Base-by-base conservation (phyloP, 1,140 invertebrate species). In the Zaprionus taronus region DNA sequence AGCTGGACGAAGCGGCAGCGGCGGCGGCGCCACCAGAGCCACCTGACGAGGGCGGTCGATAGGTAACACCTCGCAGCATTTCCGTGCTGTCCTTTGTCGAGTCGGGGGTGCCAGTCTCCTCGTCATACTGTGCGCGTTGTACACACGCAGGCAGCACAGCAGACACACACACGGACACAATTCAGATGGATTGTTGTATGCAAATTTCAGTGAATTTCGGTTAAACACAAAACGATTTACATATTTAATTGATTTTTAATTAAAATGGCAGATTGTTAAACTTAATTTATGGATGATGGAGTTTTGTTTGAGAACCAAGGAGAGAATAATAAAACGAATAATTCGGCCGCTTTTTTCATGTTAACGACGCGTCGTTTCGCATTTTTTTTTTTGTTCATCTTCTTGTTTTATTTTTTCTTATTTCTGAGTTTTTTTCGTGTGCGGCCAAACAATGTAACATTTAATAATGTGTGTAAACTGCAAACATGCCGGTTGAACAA, bases 21-120 rank as follows among this genome's bases (percentile, higher is more conserved):
- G 51, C 61, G 47, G 75, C 94, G 81, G 77, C 70, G 51, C 34
- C 56, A 47, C 93, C 93, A 44, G 77, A 67, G 31, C 84, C 81
- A 68, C 84, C 84, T 70, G 84, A 70, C 17, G 87, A 79, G 56
- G 93, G 93, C 78, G 93, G 94, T 74, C 94, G 93, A 86, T 93
- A 93, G 77, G 93, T 94, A 78, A 94, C 93, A 68, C 92, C 93
- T 60, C 91, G 91, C 71, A 92, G 81, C 75, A 87, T 90, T 79
- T 93, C 90, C 71, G 80, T 80, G 71, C 92, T 93, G 77, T 92
- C 79, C 93, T 92, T 94, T 66, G 91, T 92, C 79, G 93, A 93
- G 81, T 94, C 93, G 89, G 94, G 93, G 82, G 94, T 93, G 65
- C 89, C 92, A 77, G 92, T 90, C 77, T 93, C 93, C 86, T 93